Percentiles rank a stretch among this genome's conserved stretches.
Evolutionary conservation across 2,113 vertebrate species (phyloP).

Genomic region (Isichthys henryi): DNA sequence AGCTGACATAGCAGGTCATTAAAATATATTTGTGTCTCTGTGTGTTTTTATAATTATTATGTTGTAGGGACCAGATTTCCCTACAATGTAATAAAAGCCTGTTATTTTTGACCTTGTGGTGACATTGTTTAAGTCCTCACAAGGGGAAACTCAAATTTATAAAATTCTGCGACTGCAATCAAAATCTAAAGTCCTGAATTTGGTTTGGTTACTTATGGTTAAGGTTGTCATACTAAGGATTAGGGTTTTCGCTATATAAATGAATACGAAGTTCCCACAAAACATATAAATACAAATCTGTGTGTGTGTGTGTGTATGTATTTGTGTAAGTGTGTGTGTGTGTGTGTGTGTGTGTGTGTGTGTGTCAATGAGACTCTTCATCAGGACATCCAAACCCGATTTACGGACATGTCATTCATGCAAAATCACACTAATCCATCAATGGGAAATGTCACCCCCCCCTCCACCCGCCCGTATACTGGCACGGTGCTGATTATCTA

Average conservation of each 20-base stretch:
- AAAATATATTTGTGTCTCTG: neutral
- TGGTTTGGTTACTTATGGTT: neutral
- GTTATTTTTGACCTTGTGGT: neutral
- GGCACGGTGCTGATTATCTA: slow-evolving; percentile 59
- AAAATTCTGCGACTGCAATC: neutral
- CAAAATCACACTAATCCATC: slow-evolving; percentile 40
- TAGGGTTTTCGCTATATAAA: neutral
- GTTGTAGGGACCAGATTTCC: neutral
- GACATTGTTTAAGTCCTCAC: neutral
- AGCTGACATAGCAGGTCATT: neutral
- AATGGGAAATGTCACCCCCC: slow-evolving; percentile 45
- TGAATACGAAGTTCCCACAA: neutral
- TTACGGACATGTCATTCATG: slow-evolving; percentile 54
- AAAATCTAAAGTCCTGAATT: neutral
- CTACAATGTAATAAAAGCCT: neutral
- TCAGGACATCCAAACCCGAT: slow-evolving; percentile 29
- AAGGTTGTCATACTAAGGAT: neutral
- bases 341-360: neutral
- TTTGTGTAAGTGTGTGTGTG: slow-evolving; percentile 11
- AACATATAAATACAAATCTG: neutral
- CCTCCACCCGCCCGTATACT: slow-evolving; percentile 40
- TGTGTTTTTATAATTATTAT: neutral
- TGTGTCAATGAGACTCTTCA: slow-evolving; percentile 31
- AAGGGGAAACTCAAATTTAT: neutral
- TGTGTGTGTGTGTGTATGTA: slow-evolving; percentile 15